These are phyloP conservation scores for Ceratotherium simum DNA, from an alignment of 2,113 vertebrate species.

Conservation along the genomic window DNA sequence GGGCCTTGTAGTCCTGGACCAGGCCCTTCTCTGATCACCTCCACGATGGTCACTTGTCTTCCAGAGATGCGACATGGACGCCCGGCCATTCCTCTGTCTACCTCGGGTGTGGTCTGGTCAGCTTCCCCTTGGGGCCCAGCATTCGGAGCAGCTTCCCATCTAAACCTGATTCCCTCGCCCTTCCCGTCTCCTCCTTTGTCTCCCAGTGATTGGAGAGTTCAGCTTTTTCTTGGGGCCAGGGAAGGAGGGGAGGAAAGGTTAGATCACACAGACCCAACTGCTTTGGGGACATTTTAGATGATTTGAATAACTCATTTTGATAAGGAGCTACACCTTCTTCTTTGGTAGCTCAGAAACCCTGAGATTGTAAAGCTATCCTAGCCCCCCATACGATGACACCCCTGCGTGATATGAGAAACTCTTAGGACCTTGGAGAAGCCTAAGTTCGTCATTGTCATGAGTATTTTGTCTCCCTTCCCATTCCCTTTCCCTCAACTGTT, in stretches of 20 bases:
- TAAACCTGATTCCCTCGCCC: accelerated
- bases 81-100: neutral
- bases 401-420: too few species aligned
- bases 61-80: neutral
- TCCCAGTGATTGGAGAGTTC: neutral
- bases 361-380: neutral
- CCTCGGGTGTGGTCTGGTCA: accelerated
- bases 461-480: neutral
- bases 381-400: neutral
- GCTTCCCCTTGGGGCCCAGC: neutral
- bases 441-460: accelerated
- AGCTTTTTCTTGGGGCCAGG: accelerated
- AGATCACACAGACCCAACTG: too few species aligned
- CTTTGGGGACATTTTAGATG: neutral
- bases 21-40: neutral
- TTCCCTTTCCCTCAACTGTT: too few species aligned
- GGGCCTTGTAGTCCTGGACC: neutral
- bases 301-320: too few species aligned
- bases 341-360: neutral
- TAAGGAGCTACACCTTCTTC: too few species aligned
- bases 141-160: neutral
- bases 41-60: neutral
- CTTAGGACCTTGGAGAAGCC: neutral
- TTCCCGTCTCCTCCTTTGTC: too few species aligned
- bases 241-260: too few species aligned